Evolutionary conservation across 2,113 vertebrate genomes (phyloP).

Genomic region (Sorex araneus): DNA sequence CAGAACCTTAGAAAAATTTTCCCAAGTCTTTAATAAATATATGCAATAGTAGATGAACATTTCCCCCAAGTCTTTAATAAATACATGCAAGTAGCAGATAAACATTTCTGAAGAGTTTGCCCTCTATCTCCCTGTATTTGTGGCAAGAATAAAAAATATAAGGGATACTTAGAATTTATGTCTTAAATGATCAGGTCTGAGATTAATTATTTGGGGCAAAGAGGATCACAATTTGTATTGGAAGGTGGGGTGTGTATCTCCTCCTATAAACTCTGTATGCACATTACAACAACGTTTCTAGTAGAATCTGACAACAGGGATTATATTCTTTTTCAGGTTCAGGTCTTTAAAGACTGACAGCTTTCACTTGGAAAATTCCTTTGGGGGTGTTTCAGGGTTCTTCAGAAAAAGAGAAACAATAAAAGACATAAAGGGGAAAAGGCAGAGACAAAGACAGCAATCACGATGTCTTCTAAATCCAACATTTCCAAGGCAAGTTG

Average conservation of each 20-base stretch:
- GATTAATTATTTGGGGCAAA: not conserved
- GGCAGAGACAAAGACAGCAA: not conserved
- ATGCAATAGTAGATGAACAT: constrained; percentile 1
- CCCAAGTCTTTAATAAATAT: constrained; percentile 8
- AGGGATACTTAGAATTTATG: not conserved
- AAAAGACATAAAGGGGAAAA: not conserved
- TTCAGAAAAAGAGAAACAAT: not conserved
- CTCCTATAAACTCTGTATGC: not conserved
- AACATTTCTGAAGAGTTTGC: no score
- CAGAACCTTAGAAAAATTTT: not conserved
- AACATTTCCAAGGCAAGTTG: not conserved
- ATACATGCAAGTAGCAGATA: constrained; percentile 2
- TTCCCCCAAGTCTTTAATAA: constrained; percentile 5
- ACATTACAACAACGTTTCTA: not conserved
- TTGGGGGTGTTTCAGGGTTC: not conserved
- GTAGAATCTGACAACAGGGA: not conserved
- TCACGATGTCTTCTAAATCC: not conserved
- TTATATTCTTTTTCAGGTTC: not conserved
- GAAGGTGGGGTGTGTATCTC: not conserved
- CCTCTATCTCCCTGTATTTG: not conserved
- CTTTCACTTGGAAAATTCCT: not conserved
- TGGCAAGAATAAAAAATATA: not conserved
- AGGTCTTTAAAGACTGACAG: not conserved
- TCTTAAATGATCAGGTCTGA: not conserved
- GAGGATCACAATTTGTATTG: not conserved